phyloP scores from a whole-genome alignment of 2,797 vertebrate genomes.

The Diglossa cyanea region DNA sequence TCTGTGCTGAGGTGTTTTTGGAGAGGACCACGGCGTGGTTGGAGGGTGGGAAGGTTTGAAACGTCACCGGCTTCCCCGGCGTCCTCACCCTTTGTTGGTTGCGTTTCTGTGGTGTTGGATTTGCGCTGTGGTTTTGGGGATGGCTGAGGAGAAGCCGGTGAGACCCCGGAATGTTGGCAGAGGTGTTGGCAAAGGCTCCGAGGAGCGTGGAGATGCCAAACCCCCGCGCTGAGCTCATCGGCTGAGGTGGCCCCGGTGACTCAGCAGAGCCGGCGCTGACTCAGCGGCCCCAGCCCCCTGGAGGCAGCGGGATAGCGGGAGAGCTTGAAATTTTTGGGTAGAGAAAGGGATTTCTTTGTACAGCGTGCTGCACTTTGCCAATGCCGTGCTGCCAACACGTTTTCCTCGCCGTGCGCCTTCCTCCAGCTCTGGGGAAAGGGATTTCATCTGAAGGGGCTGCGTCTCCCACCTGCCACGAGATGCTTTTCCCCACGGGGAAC shows the following conservation, averaged over 20 bases:
- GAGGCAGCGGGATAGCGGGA: not conserved
- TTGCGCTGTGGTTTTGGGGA: fast-evolving
- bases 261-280: constrained; percentile 36
- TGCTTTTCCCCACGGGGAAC: not conserved
- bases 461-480: not conserved
- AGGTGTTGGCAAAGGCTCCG: not conserved
- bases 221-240: constrained; percentile 43
- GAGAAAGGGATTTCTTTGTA: not conserved
- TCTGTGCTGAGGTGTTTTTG: not conserved
- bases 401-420: fast-evolving
- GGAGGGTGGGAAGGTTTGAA: not conserved
- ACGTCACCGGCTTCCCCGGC: fast-evolving
- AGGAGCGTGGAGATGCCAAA: not conserved
- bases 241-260: constrained; percentile 27
- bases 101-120: not conserved
- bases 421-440: not conserved
- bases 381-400: fast-evolving
- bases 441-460: not conserved
- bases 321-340: not conserved
- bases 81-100: not conserved
- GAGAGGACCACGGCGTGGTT: fast-evolving
- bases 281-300: not conserved
- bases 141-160: not conserved
- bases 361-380: fast-evolving
- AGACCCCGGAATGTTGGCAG: not conserved